A percentile compares a stretch with the other conserved stretches of the same genome.
Evolutionary conservation across 37 sponge, comb jelly and placozoan species (phyloP).

Genomic region (Geodia barretti): DNA sequence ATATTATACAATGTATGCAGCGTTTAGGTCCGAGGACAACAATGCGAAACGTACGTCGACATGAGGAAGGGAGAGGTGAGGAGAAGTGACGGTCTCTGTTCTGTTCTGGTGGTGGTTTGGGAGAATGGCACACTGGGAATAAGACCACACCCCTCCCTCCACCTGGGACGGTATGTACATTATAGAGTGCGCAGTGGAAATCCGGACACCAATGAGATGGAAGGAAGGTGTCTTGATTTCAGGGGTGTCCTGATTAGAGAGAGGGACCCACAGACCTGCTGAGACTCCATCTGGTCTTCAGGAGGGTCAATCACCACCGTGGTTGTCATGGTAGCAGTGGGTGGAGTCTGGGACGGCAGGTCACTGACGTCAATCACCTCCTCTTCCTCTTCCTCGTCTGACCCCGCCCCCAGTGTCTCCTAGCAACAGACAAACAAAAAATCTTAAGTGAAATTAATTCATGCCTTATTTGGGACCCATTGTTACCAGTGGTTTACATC

Average conservation of each 20-base stretch:
- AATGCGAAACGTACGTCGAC: too few species aligned
- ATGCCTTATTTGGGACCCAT: too few species aligned
- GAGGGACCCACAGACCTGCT: background rate
- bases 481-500: too few species aligned
- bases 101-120: background rate
- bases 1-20: too few species aligned
- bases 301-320: background rate
- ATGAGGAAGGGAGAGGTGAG: too few species aligned
- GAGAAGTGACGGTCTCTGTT: too few species aligned
- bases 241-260: background rate
- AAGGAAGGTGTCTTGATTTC: too few species aligned
- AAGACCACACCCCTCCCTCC: background rate
- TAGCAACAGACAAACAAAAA: too few species aligned
- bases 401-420: background rate
- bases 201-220: background rate
- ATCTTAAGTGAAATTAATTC: too few species aligned
- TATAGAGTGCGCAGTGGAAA: background rate
- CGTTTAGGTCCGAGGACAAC: too few species aligned
- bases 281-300: background rate
- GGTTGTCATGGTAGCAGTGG: background rate
- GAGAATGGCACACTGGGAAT: background rate
- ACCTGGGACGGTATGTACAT: too few species aligned
- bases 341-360: background rate
- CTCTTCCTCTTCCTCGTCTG: constrained; percentile 30
- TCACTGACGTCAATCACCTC: constrained; percentile 6